Evolutionary conservation across 92 coral and sea anemone genomes (phyloP).

Genomic region (Heteractis magnifica): DNA sequence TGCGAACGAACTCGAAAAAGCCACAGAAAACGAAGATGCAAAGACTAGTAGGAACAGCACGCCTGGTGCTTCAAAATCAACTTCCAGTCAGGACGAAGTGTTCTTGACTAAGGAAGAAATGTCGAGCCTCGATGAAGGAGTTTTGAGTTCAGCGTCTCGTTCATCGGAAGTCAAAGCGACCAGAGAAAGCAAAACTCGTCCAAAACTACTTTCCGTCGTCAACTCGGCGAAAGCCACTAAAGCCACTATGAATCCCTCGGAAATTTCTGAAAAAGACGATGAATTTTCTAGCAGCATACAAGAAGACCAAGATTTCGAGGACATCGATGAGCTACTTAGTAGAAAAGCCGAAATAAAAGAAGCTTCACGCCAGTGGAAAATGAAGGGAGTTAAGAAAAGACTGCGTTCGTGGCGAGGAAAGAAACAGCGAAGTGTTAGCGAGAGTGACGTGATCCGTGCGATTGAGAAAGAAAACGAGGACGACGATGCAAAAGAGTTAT

Average conservation of each 20-base stretch:
- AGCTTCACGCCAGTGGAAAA: conserved; percentile 7
- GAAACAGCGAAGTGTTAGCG: conserved; percentile 37
- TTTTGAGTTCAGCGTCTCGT: neutral
- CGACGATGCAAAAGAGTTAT: conserved; percentile 10
- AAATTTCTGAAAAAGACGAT: neutral
- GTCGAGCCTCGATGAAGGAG: neutral
- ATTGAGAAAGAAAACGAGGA: conserved; percentile 10
- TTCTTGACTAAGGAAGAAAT: neutral
- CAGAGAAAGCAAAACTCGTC: neutral
- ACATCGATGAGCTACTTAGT: neutral
- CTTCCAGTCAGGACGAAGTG: neutral
- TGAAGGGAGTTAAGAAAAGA: conserved; percentile 18
- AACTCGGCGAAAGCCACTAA: conserved; percentile 18
- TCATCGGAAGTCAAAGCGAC: neutral
- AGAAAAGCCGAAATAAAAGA: neutral
- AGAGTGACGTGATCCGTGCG: conserved; percentile 26
- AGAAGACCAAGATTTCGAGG: neutral
- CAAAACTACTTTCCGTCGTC: conserved; percentile 17
- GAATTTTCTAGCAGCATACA: neutral
- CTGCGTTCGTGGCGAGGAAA: conserved; percentile 23
- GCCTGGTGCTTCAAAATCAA: neutral
- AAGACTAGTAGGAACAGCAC: neutral
- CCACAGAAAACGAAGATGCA: neutral
- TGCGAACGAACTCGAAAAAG: neutral
- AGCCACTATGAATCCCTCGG: conserved; percentile 5